Percentiles rank a stretch among this genome's conserved stretches.
Evolutionary conservation across 2,888 invertebrate species (phyloP).

Genomic region (Patella pellucida): DNA sequence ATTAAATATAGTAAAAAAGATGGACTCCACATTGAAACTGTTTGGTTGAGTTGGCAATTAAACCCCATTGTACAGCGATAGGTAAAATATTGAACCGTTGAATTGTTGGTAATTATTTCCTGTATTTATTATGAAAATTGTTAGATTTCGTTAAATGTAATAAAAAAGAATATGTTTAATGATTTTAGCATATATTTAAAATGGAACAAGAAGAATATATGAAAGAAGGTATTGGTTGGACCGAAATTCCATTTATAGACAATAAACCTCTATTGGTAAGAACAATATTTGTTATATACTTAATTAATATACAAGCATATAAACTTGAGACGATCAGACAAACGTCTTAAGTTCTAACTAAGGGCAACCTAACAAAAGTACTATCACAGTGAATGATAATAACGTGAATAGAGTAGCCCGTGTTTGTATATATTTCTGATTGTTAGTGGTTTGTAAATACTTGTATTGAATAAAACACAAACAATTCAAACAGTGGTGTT

Average conservation of each 20-base stretch:
- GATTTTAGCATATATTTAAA: conserved; percentile 66
- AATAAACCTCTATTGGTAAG: conserved; percentile 67
- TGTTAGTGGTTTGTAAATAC: no score
- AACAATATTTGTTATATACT: not conserved
- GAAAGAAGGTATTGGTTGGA: conserved; percentile 67
- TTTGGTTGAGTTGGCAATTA: no score
- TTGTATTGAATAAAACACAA: no score
- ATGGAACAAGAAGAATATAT: conserved; percentile 68
- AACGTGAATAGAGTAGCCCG: no score
- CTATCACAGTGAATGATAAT: not conserved
- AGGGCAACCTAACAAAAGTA: not conserved
- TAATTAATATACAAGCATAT: not conserved
- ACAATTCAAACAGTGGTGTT: no score
- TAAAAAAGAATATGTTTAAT: conserved; percentile 1
- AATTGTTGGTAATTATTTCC: not conserved
- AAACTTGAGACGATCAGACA: not conserved
- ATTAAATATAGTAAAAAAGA: no score
- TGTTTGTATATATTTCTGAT: no score
- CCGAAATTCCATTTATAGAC: conserved; percentile 66
- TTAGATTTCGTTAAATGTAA: not conserved
- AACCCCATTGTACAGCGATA: no score
- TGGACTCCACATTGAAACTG: no score
- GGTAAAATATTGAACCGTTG: not conserved
- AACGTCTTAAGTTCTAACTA: not conserved
- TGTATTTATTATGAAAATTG: not conserved